Evolutionary conservation across 2,797 vertebrate species (phyloP).

Genomic region (Cetoscarus ocellatus): DNA sequence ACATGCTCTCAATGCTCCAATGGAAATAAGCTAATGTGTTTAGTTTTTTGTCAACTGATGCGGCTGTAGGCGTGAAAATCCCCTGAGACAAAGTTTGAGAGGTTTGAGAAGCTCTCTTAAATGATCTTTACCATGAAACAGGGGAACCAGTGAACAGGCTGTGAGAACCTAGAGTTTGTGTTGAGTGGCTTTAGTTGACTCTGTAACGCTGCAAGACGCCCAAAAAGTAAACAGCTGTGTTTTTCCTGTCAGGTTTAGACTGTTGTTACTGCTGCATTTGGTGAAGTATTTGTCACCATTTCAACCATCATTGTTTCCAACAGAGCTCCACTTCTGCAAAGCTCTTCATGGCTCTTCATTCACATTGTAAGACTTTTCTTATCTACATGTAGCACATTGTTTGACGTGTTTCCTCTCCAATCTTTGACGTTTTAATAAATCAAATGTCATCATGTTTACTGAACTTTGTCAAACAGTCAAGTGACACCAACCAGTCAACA

Average conservation of each 20-base stretch:
- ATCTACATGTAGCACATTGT: not conserved
- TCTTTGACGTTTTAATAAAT: constrained; percentile 4
- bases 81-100: constrained; percentile 30
- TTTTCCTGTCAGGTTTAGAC: not conserved
- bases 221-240: constrained; percentile 6
- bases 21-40: too few relatives aligned
- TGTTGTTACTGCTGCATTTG: not conserved
- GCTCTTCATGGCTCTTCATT: not conserved
- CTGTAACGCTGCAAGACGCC: not conserved
- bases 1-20: too few relatives aligned
- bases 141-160: constrained; percentile 1
- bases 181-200: not conserved
- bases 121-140: constrained; percentile 10
- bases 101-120: constrained; percentile 35
- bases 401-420: constrained; percentile 3
- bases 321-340: not conserved
- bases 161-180: not conserved
- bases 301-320: not conserved
- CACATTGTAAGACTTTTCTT: not conserved
- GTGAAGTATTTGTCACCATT: not conserved
- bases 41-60: too few relatives aligned
- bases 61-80: too few relatives aligned
- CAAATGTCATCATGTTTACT: not conserved
- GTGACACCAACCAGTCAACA: too few relatives aligned
- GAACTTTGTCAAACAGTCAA: constrained; percentile 12